phyloP scores from a whole-genome alignment of 2,797 vertebrate genomes.

The Parotocinclus haroldoi region DNA sequence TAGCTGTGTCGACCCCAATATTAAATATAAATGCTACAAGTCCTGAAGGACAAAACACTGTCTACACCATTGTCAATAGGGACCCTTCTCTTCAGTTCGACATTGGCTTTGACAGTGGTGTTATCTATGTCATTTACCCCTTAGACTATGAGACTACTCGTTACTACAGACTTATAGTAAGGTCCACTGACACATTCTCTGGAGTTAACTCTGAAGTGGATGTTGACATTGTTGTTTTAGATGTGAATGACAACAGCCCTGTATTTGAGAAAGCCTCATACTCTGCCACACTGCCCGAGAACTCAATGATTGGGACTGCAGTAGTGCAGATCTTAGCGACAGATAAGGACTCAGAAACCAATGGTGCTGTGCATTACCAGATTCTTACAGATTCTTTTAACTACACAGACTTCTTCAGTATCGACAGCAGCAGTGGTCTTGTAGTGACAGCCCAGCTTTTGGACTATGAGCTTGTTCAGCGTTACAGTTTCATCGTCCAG shows the following conservation, averaged over 20 bases:
- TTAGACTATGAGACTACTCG: constrained; percentile 87
- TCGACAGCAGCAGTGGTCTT: constrained; percentile 82
- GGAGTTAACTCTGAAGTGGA: constrained; percentile 88
- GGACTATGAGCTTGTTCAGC: constrained; percentile 83
- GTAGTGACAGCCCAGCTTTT: constrained; percentile 78
- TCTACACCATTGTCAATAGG: constrained; percentile 87
- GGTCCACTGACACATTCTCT: constrained; percentile 86
- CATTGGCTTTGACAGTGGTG: constrained; percentile 89
- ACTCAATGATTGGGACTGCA: constrained; percentile 80
- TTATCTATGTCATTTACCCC: constrained; percentile 79
- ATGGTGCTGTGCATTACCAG: constrained; percentile 82
- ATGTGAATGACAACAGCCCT: constrained; percentile 91
- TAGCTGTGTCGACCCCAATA: constrained; percentile 78
- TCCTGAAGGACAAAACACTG: constrained; percentile 84
- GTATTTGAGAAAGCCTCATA: constrained; percentile 80
- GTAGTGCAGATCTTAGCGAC: constrained; percentile 80
- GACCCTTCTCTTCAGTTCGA: constrained; percentile 87
- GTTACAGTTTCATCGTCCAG: constrained; percentile 79
- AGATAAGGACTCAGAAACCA: constrained; percentile 86
- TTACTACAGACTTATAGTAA: constrained; percentile 84
- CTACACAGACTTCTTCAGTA: constrained; percentile 82
- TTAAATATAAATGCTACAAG: constrained; percentile 87
- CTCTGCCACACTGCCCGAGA: constrained; percentile 78
- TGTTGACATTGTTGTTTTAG: constrained; percentile 87
- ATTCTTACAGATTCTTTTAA: constrained; percentile 81